Evolutionary conservation across 2,888 invertebrate genomes (phyloP).

Genomic region (Elysia crispata): DNA sequence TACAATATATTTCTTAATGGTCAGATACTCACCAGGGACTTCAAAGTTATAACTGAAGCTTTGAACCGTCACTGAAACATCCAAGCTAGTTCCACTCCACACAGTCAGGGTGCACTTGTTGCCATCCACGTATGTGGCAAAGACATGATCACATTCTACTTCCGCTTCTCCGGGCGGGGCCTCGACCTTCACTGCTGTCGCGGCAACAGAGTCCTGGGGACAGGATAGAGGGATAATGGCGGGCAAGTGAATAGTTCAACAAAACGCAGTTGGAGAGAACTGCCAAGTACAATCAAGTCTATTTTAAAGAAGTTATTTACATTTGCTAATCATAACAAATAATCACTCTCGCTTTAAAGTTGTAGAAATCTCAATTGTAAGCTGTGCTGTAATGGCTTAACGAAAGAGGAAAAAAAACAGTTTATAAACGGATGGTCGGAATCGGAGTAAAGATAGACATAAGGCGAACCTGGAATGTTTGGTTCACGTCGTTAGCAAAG

Average conservation of each 20-base stretch:
- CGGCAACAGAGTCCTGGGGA: conserved; percentile 57
- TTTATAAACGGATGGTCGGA: background rate
- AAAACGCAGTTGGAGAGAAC: background rate
- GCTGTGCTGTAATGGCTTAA: no score
- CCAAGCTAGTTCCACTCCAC: conserved; percentile 64
- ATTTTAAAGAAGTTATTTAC: no score
- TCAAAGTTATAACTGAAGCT: conserved; percentile 44
- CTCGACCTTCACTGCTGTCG: conserved; percentile 64
- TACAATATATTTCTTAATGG: conserved; percentile 42
- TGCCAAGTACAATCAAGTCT: no score
- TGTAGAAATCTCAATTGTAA: no score
- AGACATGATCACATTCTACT: conserved; percentile 67
- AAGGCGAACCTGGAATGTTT: conserved; percentile 61
- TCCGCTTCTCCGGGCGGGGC: conserved; percentile 60
- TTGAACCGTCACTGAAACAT: conserved; percentile 54
- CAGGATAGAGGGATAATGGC: background rate
- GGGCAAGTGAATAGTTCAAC: background rate
- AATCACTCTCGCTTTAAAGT: no score
- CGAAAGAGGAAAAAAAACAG: background rate
- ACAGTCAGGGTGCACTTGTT: conserved; percentile 65
- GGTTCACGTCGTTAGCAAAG: conserved; percentile 62
- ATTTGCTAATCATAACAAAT: no score
- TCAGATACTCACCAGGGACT: conserved; percentile 61
- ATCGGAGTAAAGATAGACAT: background rate
- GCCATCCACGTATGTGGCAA: conserved; percentile 68